Base-by-base conservation (phyloP, 2,888 invertebrate species). In the Spisula solida region DNA sequence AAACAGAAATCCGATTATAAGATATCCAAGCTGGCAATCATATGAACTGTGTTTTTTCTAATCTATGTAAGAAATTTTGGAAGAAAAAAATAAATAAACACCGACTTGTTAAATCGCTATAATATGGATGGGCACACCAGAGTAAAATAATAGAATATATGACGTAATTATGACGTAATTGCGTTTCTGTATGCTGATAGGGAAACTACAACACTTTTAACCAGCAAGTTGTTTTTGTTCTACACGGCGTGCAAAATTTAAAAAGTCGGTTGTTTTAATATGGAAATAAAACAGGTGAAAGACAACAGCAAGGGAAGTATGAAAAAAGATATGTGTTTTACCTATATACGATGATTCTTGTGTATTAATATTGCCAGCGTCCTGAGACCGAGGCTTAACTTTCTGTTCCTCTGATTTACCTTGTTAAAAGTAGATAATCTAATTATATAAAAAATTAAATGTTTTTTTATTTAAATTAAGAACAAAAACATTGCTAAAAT, bases 21-120 rank as follows among this genome's bases (percentile, higher is more conserved):
- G 51, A 6, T 10, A 25, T 66, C 75, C 75, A 75, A 75, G 75
- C 75, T 75, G 29, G 29, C 31, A 31, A 25, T 0, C 5, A 14
- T 75, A 75, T 34, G 75, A 25, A 75, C 34, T 14, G 34, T 66
- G 60, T 31, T 29, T 8, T 70, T 75, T 10, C 75, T 75, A 75
- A 14, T 75, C 75, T 75, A 75, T 55, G 83, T 55, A 55, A 55
- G 51, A 75, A 84, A 51, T 51, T 18, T 84, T 48, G 51, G 29
- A 84, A 78, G 51, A 78, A 84, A 78, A 84, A 84, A 75, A 16
- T 25, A 25, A 66, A 66, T 60, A 29, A 79, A 75, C 84, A 89
- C 89, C 89, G 89, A 89, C 89, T 86, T 86, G 86, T 89, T 89
- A 89, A 89, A 89, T 87, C 48, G n/a, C n/a, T 29, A 47, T 48